Conservation (phyloP, 2,888 invertebrate genomes). For the Dynastes maya region DNA sequence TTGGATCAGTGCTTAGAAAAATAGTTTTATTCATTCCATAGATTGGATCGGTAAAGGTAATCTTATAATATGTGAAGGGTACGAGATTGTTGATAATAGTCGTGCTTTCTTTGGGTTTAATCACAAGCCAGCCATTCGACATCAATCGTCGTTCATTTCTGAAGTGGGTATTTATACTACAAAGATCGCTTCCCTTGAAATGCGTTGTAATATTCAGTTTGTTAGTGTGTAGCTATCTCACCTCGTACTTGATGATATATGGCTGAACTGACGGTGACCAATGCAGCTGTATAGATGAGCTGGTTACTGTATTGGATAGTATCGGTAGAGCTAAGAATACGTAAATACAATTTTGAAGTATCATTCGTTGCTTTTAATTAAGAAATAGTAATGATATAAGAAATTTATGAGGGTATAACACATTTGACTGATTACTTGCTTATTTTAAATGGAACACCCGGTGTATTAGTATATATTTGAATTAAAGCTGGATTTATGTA, state of each 20-base stretch:
- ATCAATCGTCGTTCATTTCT: slow-evolving; percentile 59
- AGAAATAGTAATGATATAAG: too few species aligned
- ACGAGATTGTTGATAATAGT: slow-evolving; percentile 61
- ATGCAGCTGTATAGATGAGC: slow-evolving; percentile 60
- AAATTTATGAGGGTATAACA: too few species aligned
- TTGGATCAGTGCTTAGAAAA: slow-evolving; percentile 60
- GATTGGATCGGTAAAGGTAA: slow-evolving; percentile 63
- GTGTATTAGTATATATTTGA: too few species aligned
- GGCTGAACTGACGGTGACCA: slow-evolving; percentile 55
- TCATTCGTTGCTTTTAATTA: too few species aligned
- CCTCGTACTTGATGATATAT: slow-evolving; percentile 34
- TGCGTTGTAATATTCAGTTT: slow-evolving; percentile 22
- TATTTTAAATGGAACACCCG: too few species aligned
- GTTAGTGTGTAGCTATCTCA: slow-evolving; percentile 6
- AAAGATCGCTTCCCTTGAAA: slow-evolving; percentile 63
- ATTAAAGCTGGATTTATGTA: too few species aligned
- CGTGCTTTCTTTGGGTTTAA: slow-evolving; percentile 59
- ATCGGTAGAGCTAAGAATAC: slow-evolving; percentile 60
- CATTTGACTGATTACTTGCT: too few species aligned
- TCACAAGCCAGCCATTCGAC: slow-evolving; percentile 64
- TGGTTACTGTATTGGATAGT: slow-evolving; percentile 54
- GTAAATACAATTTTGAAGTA: too few species aligned
- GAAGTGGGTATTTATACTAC: slow-evolving; percentile 52
- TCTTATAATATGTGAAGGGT: slow-evolving; percentile 65
- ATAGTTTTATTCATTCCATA: slow-evolving; percentile 60